Evolutionary conservation across 2,888 invertebrate species (phyloP), one percentile per base, ranked within the genome.

Genomic region (Parnassius orleans): DNA sequence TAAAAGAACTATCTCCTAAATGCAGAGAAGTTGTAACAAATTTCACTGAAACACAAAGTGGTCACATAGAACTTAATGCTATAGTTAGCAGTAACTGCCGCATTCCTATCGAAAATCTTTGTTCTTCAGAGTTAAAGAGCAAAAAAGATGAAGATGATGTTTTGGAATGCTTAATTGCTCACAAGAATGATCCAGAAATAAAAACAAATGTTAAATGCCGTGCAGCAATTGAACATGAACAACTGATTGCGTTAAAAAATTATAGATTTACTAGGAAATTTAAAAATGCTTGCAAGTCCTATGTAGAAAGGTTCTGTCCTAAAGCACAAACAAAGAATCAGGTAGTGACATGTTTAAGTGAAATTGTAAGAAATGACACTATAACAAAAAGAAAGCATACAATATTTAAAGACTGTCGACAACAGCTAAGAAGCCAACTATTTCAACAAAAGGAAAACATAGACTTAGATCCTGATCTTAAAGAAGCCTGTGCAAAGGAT

Each of bases 191-290:
- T 73, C 94, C 95, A 7, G 94, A 96, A 75, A 93, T 97, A 76
- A 94, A 95, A 74, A 93, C 94, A 15, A 95, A 96, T 78, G 73
- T 90, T 0, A 97, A 98, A 83, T 99, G 99, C 84, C 93, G 96
- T 68, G 96, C 97, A 47, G 98, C 98, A 65, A 96, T 99, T 57
- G 99, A 99, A 87, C 99, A 99, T 90, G 98, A 98, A 79, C 99
- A 99, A 87, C 92, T 99, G 65, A 96, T 98, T 66, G 96, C 97
- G 2, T 83, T 99, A 68, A 97, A 98, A 83, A 97, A 98, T 86
- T 98, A 97, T 84, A 95, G 95, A 74, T 99, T 99, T 81, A 97
- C 96, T 1, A 96, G 95, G 75, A 97, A 97, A 83, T 99, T 99
- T 83, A 98, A 98, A 87, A 95, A 98, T 81, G 97, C 98, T 0